Conservation (phyloP, 2,113 vertebrate genomes). For the Neolamprologus toae region DNA sequence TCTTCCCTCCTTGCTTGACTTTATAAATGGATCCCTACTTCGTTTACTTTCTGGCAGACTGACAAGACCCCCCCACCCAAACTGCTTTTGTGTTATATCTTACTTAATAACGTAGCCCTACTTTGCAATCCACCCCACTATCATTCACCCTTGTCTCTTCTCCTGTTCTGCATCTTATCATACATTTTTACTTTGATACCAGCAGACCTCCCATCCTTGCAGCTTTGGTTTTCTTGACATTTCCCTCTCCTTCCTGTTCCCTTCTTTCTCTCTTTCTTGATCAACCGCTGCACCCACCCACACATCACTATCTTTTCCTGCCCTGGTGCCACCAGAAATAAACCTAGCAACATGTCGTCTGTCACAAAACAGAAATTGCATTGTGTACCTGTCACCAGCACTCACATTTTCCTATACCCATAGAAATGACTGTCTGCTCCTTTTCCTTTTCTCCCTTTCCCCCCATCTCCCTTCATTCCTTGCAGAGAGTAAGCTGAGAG, state of each 20-base stretch:
- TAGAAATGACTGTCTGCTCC: slow-evolving; percentile 5
- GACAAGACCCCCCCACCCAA: not conserved
- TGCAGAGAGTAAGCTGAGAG: slow-evolving; percentile 85
- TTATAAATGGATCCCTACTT: slow-evolving; percentile 4
- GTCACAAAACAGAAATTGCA: slow-evolving; percentile 41
- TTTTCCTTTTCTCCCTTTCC: not conserved
- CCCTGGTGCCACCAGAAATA: slow-evolving; percentile 39
- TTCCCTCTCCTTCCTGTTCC: not conserved
- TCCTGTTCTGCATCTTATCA: slow-evolving; percentile 18
- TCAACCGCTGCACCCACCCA: slow-evolving; percentile 14
- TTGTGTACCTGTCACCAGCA: slow-evolving; percentile 35
- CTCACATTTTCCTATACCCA: slow-evolving; percentile 10
- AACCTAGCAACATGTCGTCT: slow-evolving; percentile 25
- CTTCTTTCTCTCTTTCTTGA: slow-evolving; percentile 3
- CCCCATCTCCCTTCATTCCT: not conserved
- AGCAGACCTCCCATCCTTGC: slow-evolving; percentile 3
- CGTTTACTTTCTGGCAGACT: slow-evolving; percentile 8
- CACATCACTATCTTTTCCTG: slow-evolving; percentile 5
- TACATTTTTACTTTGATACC: not conserved
- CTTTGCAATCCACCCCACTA: not conserved
- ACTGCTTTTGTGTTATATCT: slow-evolving; percentile 21
- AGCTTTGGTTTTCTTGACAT: slow-evolving; percentile 7
- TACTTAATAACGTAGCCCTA: slow-evolving; percentile 15
- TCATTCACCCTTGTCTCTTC: not conserved
- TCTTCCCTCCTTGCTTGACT: not conserved